These are phyloP conservation scores for Porphyrio hochstetteri DNA, from an alignment of 2,113 vertebrate species.

Conservation along the genomic window DNA sequence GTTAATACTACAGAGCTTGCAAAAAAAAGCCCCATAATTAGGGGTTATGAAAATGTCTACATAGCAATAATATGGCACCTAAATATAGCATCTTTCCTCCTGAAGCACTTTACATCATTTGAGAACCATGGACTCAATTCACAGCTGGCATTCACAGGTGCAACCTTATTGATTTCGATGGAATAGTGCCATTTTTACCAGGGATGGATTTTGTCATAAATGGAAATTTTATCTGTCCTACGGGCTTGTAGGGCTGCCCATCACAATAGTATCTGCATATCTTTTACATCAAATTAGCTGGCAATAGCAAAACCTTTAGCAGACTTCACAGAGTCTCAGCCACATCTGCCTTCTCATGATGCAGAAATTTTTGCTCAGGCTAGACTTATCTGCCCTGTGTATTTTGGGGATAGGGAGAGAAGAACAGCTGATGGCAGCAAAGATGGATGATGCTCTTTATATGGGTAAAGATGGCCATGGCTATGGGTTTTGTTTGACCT, in stretches of 20 bases:
- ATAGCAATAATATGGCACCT: conserved; percentile 69
- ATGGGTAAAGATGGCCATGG: neutral
- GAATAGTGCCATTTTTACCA: conserved; percentile 29
- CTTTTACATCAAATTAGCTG: conserved; percentile 1
- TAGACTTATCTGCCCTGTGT: neutral
- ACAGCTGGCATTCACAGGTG: conserved; percentile 66
- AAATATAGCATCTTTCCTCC: conserved; percentile 72
- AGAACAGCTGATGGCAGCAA: neutral
- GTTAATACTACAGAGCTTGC: conserved; percentile 73
- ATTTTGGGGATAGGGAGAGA: neutral
- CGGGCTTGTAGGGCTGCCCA: neutral
- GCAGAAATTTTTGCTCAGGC: neutral
- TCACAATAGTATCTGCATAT: neutral
- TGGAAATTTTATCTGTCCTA: neutral
- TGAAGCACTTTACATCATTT: conserved; percentile 65
- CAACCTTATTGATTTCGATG: conserved; percentile 55
- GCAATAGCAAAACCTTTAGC: neutral
- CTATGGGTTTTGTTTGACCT: neutral
- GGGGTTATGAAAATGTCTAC: conserved; percentile 73
- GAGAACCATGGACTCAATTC: conserved; percentile 52
- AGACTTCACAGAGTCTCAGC: neutral
- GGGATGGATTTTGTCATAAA: conserved; percentile 10
- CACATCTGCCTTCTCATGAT: neutral
- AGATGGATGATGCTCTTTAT: neutral
- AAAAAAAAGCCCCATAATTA: conserved; percentile 72